A percentile compares a stretch with the other conserved stretches of the same genome.
phyloP scores from a whole-genome alignment of 2,113 vertebrate species.

The Cyanoramphus novaezelandiae region DNA sequence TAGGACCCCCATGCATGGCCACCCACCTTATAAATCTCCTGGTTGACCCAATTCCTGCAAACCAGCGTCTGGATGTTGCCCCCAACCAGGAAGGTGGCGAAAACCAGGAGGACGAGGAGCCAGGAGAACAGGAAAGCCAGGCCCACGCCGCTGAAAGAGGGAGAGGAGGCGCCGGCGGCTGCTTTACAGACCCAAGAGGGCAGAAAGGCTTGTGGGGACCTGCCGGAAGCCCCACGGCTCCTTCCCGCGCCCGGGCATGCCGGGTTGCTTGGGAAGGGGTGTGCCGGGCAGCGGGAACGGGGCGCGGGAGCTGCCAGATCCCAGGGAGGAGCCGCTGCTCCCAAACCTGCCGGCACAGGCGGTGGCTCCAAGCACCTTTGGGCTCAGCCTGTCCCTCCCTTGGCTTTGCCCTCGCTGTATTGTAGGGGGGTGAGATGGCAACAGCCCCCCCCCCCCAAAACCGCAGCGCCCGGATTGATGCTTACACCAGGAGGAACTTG shows the following conservation, averaged over 20 bases:
- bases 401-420: neutral
- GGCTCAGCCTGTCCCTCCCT: neutral
- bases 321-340: conserved; percentile 18
- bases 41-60: conserved; percentile 77
- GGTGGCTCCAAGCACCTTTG: neutral
- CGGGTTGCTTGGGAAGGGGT: neutral
- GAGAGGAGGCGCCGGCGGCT: fast-evolving
- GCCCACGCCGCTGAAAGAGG: conserved; percentile 65
- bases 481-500: conserved; percentile 80
- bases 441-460: neutral
- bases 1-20: neutral
- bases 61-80: conserved; percentile 78
- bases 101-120: conserved; percentile 79
- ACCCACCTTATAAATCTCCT: conserved; percentile 78
- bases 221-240: neutral
- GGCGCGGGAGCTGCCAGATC: neutral
- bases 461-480: neutral
- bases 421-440: neutral
- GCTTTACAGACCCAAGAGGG: neutral
- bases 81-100: conserved; percentile 77
- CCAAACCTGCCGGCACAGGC: neutral
- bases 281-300: neutral
- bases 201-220: neutral
- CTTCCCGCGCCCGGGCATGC: neutral
- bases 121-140: conserved; percentile 80